Evolutionary conservation across 2,797 vertebrate species (phyloP).

Genomic region (Okamejei kenojei): DNA sequence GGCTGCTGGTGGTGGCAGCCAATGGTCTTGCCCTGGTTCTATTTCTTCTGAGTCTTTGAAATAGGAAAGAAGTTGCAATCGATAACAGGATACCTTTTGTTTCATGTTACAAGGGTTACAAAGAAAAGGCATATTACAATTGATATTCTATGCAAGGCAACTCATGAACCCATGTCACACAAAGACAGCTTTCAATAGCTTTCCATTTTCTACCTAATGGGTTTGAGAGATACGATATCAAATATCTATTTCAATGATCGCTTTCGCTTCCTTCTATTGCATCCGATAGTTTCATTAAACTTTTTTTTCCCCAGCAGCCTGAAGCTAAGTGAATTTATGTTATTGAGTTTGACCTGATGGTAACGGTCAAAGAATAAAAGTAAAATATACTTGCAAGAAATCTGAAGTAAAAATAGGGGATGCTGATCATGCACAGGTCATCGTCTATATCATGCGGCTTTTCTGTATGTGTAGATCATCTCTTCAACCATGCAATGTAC

Average conservation of each 20-base stretch:
- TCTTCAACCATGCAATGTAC: conserved; percentile 8
- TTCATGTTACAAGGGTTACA: conserved; percentile 11
- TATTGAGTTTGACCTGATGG: background rate
- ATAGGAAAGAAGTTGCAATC: background rate
- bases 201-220: conserved; percentile 1
- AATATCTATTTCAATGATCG: background rate
- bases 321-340: background rate
- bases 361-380: background rate
- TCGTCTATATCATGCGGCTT: background rate
- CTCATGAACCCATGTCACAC: background rate
- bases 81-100: background rate
- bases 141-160: background rate
- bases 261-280: background rate
- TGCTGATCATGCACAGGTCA: background rate
- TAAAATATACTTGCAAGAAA: background rate
- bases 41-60: background rate
- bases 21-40: background rate
- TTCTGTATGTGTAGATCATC: background rate
- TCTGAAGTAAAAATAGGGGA: conserved; percentile 19
- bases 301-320: background rate
- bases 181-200: background rate
- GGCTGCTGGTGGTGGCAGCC: background rate
- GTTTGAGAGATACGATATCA: conserved; percentile 19
- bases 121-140: background rate
- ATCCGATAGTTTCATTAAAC: conserved; percentile 33